Evolutionary conservation across 2,888 invertebrate genomes (phyloP), one percentile per base, ranked within the genome.

Genomic region (Amiota mariae): DNA sequence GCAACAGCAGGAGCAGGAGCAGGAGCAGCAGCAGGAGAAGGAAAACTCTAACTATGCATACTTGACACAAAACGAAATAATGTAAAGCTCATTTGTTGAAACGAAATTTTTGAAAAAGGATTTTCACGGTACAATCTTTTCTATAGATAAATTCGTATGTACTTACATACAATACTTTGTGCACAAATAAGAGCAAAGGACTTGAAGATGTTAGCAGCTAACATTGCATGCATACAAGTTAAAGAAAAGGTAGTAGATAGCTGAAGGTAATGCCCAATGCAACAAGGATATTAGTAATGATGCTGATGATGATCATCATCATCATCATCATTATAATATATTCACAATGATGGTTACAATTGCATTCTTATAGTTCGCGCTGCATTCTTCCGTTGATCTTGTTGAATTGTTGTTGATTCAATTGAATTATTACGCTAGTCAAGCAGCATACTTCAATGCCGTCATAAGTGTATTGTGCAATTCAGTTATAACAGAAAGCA

Each of bases 41-140:
- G 8, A 18, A n/a, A 15, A 10, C 59, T 59, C 2, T 8, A 20
- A 18, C 12, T 18, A 70, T 57, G 76, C 76, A 67, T 79, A 78
- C 82, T 80, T 76, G 77, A 83, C 78, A 80, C 76, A 84, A 81
- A 81, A 77, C 74, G 85, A 78, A 77, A 81, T 84, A 85, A 84
- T 87, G 81, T 86, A 87, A 87, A 87, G 86, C 87, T 86, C 85
- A 86, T 86, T 87, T 84, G 85, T 80, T 79, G 73, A 82, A 81
- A 84, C 78, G 80, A 78, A 80, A 85, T 86, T 79, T 79, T 12
- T 18, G 20, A 77, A 81, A 85, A 82, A 80, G 84, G 79, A 83
- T 85, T 81, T 82, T 71, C 46, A 79, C 77, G 66, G 66, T 49
- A 49, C 66, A 49, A 36, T 36, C 36, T 36, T 36, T 6, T 36